These are phyloP conservation scores for Pseudonaja textilis DNA, from an alignment of 2,113 vertebrate species.

Conservation along the genomic window DNA sequence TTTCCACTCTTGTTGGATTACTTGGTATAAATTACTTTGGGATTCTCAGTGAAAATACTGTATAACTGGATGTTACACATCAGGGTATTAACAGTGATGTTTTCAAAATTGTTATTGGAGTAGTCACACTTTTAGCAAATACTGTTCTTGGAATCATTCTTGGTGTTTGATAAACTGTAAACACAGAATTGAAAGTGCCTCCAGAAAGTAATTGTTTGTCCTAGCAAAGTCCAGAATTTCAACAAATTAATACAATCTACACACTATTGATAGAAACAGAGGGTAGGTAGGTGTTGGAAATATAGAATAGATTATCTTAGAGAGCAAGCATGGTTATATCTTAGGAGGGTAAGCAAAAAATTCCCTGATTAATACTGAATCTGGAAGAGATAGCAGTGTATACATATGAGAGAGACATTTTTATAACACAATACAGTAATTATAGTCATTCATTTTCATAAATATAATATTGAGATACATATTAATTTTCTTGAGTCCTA, in stretches of 20 bases:
- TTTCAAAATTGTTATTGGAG: background rate
- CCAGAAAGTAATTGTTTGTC: background rate
- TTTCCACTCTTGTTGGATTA: background rate
- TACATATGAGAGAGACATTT: background rate
- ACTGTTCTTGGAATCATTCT: background rate
- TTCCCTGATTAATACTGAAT: background rate
- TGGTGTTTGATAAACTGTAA: background rate
- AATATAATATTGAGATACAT: background rate
- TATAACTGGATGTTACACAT: background rate
- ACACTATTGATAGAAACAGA: background rate
- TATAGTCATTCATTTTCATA: background rate
- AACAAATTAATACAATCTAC: background rate
- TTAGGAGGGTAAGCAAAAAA: background rate
- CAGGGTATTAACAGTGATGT: background rate
- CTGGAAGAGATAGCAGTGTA: background rate
- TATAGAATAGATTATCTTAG: background rate
- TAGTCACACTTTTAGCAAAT: background rate
- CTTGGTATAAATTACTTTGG: background rate
- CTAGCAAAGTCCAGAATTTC: background rate
- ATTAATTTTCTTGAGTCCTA: background rate
- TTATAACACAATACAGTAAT: background rate
- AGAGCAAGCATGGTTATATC: background rate
- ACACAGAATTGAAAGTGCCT: background rate
- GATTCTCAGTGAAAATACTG: background rate
- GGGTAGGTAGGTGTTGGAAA: background rate